A percentile compares a stretch with the other conserved stretches of the same genome.
Evolutionary conservation across 2,888 invertebrate genomes (phyloP).

Genomic region (Cataglyphis cursor): DNA sequence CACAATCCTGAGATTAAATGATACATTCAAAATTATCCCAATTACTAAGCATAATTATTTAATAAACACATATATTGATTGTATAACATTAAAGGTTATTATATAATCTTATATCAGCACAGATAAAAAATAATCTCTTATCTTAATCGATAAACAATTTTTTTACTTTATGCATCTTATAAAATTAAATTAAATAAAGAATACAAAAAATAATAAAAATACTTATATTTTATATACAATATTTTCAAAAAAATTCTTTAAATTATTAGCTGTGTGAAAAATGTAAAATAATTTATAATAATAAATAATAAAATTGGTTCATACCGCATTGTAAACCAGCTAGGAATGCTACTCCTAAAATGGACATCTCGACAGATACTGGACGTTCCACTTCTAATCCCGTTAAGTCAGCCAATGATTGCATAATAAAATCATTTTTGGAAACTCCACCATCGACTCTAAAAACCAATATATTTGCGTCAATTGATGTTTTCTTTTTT

Average conservation of each 20-base stretch:
- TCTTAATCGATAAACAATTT: background rate
- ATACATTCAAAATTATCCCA: conserved; percentile 2
- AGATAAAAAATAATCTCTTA: background rate
- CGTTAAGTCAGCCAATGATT: conserved; percentile 94
- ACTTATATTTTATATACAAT: background rate
- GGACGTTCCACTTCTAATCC: conserved; percentile 92
- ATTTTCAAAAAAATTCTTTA: background rate
- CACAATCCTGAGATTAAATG: conserved; percentile 89
- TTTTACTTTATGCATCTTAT: background rate
- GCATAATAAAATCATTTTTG: conserved; percentile 96
- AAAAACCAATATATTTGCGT: conserved; percentile 50
- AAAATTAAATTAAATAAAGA: background rate
- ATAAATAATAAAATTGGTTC: background rate
- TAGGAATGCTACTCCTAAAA: conserved; percentile 94
- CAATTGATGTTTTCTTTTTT: background rate
- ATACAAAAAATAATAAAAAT: background rate
- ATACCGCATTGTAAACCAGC: conserved; percentile 93
- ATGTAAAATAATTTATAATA: conserved; percentile 2
- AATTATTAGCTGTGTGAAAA: background rate
- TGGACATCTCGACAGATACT: conserved; percentile 92
- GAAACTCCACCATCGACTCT: conserved; percentile 99
- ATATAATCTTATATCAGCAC: background rate
- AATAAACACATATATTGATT: background rate
- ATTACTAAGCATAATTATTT: background rate
- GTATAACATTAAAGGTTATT: background rate